Conservation (phyloP, 1,140 invertebrate species). For the Bombus vancouverensis region DNA sequence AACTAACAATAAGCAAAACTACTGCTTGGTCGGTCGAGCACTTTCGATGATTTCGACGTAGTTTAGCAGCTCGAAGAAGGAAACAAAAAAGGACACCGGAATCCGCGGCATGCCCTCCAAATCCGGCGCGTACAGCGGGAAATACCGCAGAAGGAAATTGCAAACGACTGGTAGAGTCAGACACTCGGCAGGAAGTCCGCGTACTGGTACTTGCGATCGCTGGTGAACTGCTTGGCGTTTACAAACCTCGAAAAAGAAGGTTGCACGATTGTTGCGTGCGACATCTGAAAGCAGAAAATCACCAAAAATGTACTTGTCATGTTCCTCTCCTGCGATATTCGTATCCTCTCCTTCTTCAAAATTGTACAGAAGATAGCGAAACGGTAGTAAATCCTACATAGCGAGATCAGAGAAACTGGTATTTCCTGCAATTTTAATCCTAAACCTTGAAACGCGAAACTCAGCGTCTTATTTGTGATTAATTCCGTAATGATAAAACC, state of each 20-base stretch:
- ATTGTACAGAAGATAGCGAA: too few species aligned
- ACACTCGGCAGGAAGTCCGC: constrained; percentile 37
- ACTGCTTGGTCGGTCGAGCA: background rate
- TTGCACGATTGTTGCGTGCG: too few species aligned
- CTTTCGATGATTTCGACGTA: background rate
- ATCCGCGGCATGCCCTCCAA: constrained; percentile 44
- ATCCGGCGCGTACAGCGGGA: constrained; percentile 36
- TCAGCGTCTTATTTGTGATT: background rate
- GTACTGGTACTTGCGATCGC: background rate
- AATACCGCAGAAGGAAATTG: constrained; percentile 37
- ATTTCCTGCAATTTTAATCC: background rate
- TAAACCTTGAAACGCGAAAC: background rate
- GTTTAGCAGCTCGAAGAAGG: background rate
- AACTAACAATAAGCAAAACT: background rate
- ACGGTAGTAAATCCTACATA: too few species aligned
- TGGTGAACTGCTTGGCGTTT: background rate
- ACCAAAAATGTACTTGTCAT: too few species aligned
- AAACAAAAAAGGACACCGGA: constrained; percentile 29
- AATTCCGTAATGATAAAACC: background rate
- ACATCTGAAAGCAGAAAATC: too few species aligned
- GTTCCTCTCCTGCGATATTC: too few species aligned
- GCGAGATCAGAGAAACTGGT: background rate
- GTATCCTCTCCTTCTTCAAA: too few species aligned
- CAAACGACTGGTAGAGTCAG: constrained; percentile 33
- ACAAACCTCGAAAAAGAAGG: too few species aligned